Evolutionary conservation across 2,797 vertebrate genomes (phyloP).

Genomic region (Thalassophryne amazonica): DNA sequence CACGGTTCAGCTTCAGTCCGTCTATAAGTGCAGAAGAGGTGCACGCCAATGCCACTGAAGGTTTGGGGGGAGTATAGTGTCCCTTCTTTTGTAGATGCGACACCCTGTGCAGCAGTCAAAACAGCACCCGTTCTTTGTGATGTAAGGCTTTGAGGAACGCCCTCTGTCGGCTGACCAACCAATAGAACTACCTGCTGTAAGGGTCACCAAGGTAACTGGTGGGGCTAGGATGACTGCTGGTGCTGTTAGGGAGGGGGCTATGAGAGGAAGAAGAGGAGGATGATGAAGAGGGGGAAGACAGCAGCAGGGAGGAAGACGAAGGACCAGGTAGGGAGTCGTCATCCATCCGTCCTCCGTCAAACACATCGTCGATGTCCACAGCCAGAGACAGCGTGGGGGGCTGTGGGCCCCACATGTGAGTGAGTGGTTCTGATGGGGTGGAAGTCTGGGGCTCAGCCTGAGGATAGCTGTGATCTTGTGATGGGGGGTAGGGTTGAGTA

Average conservation of each 20-base stretch:
- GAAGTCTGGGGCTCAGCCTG: conserved; percentile 1
- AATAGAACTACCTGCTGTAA: conserved; percentile 75
- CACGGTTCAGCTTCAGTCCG: conserved; percentile 28
- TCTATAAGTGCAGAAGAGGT: conserved; percentile 58
- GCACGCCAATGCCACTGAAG: conserved; percentile 31
- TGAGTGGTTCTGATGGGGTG: conserved; percentile 10
- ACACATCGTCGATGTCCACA: conserved; percentile 56
- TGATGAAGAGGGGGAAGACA: conserved; percentile 51
- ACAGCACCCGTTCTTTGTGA: conserved; percentile 69
- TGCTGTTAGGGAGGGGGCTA: conserved; percentile 31
- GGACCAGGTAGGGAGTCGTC: conserved; percentile 51
- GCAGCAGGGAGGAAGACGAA: conserved; percentile 49
- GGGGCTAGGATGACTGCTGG: conserved; percentile 24
- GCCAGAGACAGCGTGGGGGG: conserved; percentile 22
- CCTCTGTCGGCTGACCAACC: neutral
- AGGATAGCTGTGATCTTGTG: neutral
- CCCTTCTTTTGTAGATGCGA: conserved; percentile 43
- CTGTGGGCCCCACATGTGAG: conserved; percentile 30
- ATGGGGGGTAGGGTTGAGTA: neutral
- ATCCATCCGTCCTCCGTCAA: conserved; percentile 43
- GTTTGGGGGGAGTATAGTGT: neutral
- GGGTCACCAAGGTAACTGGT: conserved; percentile 67
- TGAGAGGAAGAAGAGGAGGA: conserved; percentile 47
- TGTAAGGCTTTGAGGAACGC: conserved; percentile 63
- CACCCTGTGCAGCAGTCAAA: conserved; percentile 39